Conservation (phyloP, 2,113 vertebrate species). For the Festucalex cinctus region DNA sequence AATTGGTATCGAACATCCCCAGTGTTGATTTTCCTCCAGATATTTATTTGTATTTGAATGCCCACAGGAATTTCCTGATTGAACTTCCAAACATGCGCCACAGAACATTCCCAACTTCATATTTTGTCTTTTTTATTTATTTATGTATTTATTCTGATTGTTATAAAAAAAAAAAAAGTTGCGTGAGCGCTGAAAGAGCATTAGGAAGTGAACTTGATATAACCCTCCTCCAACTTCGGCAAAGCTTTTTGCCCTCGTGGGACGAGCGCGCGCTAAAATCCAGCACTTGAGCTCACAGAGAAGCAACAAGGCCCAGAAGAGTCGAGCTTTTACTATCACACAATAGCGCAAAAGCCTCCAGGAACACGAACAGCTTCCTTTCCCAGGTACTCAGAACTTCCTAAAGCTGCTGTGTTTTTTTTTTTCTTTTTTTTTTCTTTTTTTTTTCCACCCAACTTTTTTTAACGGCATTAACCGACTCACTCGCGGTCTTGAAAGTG, state of each 20-base stretch:
- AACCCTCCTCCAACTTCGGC: constrained; percentile 72
- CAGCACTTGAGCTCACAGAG: constrained; percentile 71
- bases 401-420: constrained; percentile 42
- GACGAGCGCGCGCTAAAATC: constrained; percentile 71
- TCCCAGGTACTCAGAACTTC: constrained; percentile 69
- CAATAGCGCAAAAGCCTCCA: constrained; percentile 61
- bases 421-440: constrained; percentile 31
- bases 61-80: constrained; percentile 57
- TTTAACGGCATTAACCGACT: constrained; percentile 56
- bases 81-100: constrained; percentile 55
- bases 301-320: constrained; percentile 72
- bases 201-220: constrained; percentile 68
- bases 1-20: no score
- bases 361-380: constrained; percentile 62
- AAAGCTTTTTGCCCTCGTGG: constrained; percentile 65
- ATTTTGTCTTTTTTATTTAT: constrained; percentile 53
- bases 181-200: constrained; percentile 49
- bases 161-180: constrained; percentile 50
- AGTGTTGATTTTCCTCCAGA: constrained; percentile 33
- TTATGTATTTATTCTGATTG: constrained; percentile 48
- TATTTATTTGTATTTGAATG: constrained; percentile 34
- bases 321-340: constrained; percentile 69
- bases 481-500: constrained; percentile 61
- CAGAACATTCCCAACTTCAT: constrained; percentile 62
- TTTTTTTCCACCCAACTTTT: constrained; percentile 34